phyloP scores from a whole-genome alignment of 2,888 invertebrate species.

The Clistopyga incitator region DNA sequence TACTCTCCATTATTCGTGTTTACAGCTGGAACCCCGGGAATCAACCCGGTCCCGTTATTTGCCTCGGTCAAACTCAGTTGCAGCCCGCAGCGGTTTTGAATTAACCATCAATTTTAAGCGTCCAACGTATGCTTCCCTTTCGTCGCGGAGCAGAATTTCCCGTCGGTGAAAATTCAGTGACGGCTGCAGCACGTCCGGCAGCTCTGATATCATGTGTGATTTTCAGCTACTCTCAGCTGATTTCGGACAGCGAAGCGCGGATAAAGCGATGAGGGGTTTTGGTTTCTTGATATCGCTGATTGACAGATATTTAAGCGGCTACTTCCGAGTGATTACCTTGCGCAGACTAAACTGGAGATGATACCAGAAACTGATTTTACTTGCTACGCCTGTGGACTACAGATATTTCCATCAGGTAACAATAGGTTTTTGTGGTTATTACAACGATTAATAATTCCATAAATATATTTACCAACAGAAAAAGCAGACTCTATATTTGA shows the following conservation, averaged over 20 bases:
- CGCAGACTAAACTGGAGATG: neutral
- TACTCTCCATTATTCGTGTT: slow-evolving; percentile 81
- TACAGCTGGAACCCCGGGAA: slow-evolving; percentile 79
- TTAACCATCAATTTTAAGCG: slow-evolving; percentile 80
- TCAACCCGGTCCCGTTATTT: slow-evolving; percentile 78
- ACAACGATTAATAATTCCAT: too few species aligned
- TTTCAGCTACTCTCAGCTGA: neutral
- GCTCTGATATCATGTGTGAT: neutral
- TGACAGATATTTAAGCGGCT: neutral
- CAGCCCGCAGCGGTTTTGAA: slow-evolving; percentile 78
- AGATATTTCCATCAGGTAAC: too few species aligned
- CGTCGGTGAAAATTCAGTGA: slow-evolving; percentile 24
- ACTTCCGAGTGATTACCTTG: neutral
- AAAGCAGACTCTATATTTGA: too few species aligned
- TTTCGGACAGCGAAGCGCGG: neutral
- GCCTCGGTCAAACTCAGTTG: slow-evolving; percentile 78
- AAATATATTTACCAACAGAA: too few species aligned
- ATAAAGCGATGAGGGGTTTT: neutral
- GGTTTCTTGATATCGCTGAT: neutral
- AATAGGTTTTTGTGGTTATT: too few species aligned
- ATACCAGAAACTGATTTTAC: too few species aligned
- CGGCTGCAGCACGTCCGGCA: neutral
- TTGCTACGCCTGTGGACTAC: too few species aligned
- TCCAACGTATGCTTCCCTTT: slow-evolving; percentile 70
- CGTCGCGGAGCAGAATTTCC: slow-evolving; percentile 49